These are phyloP conservation scores for Drosophila suboccidentalis DNA, from an alignment of 2,888 invertebrate species.

Conservation along the genomic window DNA sequence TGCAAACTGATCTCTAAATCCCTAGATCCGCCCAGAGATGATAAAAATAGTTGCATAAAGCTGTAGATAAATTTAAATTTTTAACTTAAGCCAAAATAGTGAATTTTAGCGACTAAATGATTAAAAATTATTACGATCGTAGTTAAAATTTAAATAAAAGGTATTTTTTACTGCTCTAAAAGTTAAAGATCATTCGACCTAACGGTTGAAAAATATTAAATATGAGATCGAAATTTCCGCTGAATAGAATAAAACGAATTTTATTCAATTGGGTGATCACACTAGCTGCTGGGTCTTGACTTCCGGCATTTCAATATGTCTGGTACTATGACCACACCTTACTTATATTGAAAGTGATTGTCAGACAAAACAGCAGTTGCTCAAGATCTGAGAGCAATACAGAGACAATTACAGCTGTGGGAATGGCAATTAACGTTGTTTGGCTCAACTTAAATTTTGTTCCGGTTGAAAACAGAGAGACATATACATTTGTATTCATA, in stretches of 20 bases:
- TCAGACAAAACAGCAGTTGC: constrained; percentile 32
- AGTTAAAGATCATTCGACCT: not conserved
- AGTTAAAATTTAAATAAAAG: too few species aligned
- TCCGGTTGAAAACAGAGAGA: constrained; percentile 54
- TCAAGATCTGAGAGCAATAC: constrained; percentile 39
- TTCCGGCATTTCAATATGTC: constrained; percentile 62
- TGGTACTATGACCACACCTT: constrained; percentile 49
- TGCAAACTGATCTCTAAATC: too few species aligned
- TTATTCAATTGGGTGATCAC: constrained; percentile 1
- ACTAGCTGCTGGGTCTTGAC: constrained; percentile 18
- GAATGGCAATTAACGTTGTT: constrained; percentile 53
- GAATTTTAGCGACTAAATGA: not conserved
- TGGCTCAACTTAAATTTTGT: constrained; percentile 42
- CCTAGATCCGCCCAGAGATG: too few species aligned
- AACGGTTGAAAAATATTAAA: not conserved
- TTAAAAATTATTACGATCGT: not conserved
- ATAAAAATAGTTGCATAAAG: too few species aligned
- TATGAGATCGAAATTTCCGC: not conserved
- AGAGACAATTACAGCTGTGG: constrained; percentile 37
- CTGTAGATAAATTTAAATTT: too few species aligned
- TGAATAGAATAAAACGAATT: not conserved
- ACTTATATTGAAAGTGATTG: constrained; percentile 58
- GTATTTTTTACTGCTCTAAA: not conserved
- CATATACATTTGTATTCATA: not conserved
- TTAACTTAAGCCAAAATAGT: too few species aligned